phyloP scores from a whole-genome alignment of 2,797 vertebrate species.

The Thamnophis elegans region DNA sequence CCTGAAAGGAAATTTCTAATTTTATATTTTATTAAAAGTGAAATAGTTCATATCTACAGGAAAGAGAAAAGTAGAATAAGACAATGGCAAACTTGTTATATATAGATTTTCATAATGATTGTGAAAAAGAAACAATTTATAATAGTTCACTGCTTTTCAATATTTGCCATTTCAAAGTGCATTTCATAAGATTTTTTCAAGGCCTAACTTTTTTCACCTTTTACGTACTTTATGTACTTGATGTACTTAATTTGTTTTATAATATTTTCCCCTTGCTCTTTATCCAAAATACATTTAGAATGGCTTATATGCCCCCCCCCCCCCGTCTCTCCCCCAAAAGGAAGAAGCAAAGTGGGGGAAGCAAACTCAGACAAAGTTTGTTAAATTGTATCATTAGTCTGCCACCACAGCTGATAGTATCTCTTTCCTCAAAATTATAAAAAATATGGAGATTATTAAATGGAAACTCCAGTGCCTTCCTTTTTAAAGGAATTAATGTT shows the following conservation, averaged over 20 bases:
- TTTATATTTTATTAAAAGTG: not conserved
- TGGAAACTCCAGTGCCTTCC: not conserved
- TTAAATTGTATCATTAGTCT: not conserved
- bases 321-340: not conserved
- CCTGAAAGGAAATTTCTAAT: not conserved
- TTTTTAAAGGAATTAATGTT: not conserved
- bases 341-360: not conserved
- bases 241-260: not conserved
- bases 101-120: not conserved
- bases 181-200: not conserved
- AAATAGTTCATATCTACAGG: not conserved
- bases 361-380: not conserved
- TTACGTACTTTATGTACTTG: not conserved
- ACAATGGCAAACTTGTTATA: not conserved
- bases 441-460: not conserved
- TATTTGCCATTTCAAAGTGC: not conserved
- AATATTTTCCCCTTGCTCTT: not conserved
- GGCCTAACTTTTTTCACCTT: not conserved
- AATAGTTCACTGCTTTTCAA: not conserved
- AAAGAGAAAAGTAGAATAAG: not conserved
- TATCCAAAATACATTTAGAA: not conserved
- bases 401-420: not conserved
- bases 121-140: not conserved
- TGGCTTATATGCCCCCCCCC: not conserved
- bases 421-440: not conserved